Evolutionary conservation across 2,113 vertebrate species (phyloP), one percentile per base, ranked within the genome.

Genomic region (Eurystomus gularis): DNA sequence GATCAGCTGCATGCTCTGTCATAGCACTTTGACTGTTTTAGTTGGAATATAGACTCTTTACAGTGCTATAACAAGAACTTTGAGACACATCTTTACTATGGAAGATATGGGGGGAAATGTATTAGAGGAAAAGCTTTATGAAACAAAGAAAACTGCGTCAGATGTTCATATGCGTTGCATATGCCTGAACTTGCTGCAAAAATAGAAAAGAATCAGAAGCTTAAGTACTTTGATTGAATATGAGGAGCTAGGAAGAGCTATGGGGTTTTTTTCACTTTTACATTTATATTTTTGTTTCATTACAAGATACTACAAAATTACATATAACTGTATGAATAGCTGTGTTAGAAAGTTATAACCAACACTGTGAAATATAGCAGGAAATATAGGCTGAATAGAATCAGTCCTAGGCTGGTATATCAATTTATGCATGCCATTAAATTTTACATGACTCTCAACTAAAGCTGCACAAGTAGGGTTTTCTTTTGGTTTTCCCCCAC

Each of bases 81-180:
- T 68, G 52, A 44, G 20, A 39, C 14, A 26, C 21, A 39, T 52
- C 23, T 80, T 14, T 61, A 6, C 31, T 49, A 31, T 7, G 5
- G 46, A 72, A 68, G 13, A 10, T 57, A 66, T n/a, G 17, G 29
- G 7, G 4, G 82, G 64, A 94, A 64, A 64, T 16, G 4, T 46
- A 18, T 23, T 61, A 23, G 19, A 94, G 6, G 14, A 85, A 81
- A 25, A 83, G 5, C 4, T n/a, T n/a, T n/a, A n/a, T n/a, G n/a
- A n/a, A n/a, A 66, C 12, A 81, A 44, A 72, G 12, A 24, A 72
- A 58, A 49, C 2, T n/a, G 18, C 13, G 61, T 77, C 35, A 86
- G n/a, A 62, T 66, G 3, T 35, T 39, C 0, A 1, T 17, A 40
- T 24, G 24, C 1, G 31, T 25, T 85, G 9, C 7, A 21, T 52